Base-by-base conservation (phyloP, 1,140 invertebrate species). In the Nylanderia fulva region DNA sequence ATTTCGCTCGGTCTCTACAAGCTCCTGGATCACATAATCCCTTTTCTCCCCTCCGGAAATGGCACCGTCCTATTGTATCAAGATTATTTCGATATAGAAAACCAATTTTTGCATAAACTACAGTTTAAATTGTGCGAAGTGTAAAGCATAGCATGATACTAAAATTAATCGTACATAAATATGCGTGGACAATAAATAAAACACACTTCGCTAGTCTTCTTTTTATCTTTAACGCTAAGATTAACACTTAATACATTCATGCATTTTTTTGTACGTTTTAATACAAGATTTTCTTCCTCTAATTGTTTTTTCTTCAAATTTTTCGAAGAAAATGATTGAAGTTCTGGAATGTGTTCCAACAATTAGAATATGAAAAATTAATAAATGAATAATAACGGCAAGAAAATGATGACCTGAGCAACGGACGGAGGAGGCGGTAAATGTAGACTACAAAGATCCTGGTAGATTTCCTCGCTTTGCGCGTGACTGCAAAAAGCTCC, bases 1-100 rank as follows among this genome's bases (percentile, higher is more conserved):
- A 95, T 99, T 99, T 85, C 97, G 97, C 94, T 99, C 99, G 0
- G 99, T 99, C 94, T 99, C 98, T 15, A 99, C 96, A 5, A 99
- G 95, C 94, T 99, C 99, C 90, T 98, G 97, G 85, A 99, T 98
- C 68, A 99, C 99, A 93, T 99, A 99, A 94, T 99, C 99, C 82
- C 98, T 95, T 94, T 99, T 99, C 93, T 98, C 98, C 83, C 96
- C 95, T 86, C 96, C 96, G 85, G 96, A 90, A 48, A 91, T 90
- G 48, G 80, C 71, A 64, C 87, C 90, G 42, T 80, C 90, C 92
- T 92, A 60, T 87, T 83, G 36, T 27, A 63, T 11, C 36, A 13
- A 77, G 9, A 61, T 71, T 24, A 42, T 54, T 27, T 69, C 8
- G 39, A 61, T 84, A 33, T 75, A 21, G 6, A 79, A 15, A 36